Evolutionary conservation across 2,888 invertebrate genomes (phyloP), one percentile per base, ranked within the genome.

Genomic region (Lomographa bimaculata): DNA sequence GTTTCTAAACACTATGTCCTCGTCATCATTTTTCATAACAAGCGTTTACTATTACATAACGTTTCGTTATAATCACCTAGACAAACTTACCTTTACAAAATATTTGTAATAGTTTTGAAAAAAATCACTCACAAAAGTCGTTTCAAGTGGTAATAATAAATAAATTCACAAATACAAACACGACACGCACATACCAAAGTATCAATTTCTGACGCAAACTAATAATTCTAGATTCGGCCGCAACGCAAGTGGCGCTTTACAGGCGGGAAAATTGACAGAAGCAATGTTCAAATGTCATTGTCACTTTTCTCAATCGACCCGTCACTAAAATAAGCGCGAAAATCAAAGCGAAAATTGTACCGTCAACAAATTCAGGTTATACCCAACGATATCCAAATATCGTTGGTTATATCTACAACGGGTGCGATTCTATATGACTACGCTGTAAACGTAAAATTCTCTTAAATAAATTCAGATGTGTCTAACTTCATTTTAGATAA

Each of bases 31-130:
- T 48, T 16, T 44, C 49, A 44, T 56, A 55, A 46, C 20, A 33
- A 55, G 38, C 35, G 40, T 57, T 61, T 60, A 57, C 49, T 60
- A 63, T 85, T 84, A 85, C 73, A 85, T 85, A 85, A 85, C 62
- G 66, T 52, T 39, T 43, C 39, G 46, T 41, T 59, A 38, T 46
- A 47, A 46, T 18, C 8, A 39, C 24, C 42, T 33, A 57, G n/a
- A n/a, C n/a, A 65, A 21, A 43, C 83, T 81, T 73, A 85, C 85
- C 84, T 74, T n/a, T 65, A 57, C 42, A 58, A 53, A 55, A 49
- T 55, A 54, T 47, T 36, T 45, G 28, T 32, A n/a, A 17, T 21
- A 24, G 9, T 14, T 18, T 9, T 29, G 17, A 16, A 24, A 12
- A 21, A 28, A 20, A 25, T 20, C 20, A 44, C 20, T 16, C 14